Conservation (phyloP, 2,797 vertebrate species). For the Syncerus caffer region DNA sequence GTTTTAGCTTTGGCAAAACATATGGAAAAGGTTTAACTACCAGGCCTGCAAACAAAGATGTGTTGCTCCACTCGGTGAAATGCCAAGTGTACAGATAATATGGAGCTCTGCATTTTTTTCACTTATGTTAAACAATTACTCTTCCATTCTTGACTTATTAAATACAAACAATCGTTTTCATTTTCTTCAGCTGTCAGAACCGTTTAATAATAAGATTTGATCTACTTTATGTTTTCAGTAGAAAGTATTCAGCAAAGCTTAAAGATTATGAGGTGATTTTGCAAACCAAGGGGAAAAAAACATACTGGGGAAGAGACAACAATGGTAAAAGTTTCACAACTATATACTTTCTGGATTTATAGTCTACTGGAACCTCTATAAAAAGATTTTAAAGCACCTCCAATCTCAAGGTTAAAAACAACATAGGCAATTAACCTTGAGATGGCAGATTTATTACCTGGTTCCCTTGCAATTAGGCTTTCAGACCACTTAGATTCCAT, state of each 20-base stretch:
- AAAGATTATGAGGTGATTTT: background rate
- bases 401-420: background rate
- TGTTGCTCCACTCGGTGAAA: background rate
- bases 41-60: background rate
- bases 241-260: background rate
- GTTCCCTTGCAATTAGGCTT: background rate
- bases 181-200: slow-evolving; percentile 17
- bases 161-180: background rate
- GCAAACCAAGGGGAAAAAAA: background rate
- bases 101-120: background rate
- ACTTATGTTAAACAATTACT: background rate
- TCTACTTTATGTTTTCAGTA: slow-evolving; percentile 14
- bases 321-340: background rate
- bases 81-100: background rate
- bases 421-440: background rate
- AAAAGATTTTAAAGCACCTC: background rate
- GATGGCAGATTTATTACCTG: background rate
- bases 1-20: background rate
- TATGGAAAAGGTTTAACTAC: background rate
- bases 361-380: background rate
- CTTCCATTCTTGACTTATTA: background rate
- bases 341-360: background rate
- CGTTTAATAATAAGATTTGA: background rate
- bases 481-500: background rate
- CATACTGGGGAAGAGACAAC: background rate